These are phyloP conservation scores for Zootoca vivipara DNA, from an alignment of 2,113 vertebrate species.

Conservation along the genomic window DNA sequence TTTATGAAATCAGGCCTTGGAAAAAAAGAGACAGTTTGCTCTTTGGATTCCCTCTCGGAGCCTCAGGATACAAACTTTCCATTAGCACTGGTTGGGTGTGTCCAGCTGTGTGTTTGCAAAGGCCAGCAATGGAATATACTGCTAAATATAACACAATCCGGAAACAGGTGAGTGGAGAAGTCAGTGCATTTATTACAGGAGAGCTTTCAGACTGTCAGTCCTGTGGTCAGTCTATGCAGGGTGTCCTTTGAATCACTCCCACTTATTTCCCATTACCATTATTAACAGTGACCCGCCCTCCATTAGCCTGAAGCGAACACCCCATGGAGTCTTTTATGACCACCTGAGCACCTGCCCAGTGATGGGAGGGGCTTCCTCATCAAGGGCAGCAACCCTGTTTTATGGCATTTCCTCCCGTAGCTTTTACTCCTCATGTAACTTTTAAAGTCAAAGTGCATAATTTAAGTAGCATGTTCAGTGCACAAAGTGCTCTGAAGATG, in stretches of 20 bases:
- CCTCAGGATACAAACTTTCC: constrained; percentile 50
- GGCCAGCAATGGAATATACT: constrained; percentile 38
- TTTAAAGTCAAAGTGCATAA: not conserved
- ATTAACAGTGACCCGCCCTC: not conserved
- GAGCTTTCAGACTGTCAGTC: not conserved
- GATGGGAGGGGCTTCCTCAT: not conserved
- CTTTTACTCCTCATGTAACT: not conserved
- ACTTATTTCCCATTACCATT: not conserved
- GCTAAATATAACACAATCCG: constrained; percentile 46
- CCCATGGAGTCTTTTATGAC: not conserved
- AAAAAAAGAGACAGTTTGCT: constrained; percentile 23
- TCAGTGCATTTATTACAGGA: not conserved
- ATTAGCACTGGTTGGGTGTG: constrained; percentile 29
- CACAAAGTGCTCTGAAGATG: not conserved
- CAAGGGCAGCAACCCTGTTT: not conserved
- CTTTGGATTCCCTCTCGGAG: constrained; percentile 26
- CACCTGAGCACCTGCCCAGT: not conserved
- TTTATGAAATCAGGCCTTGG: constrained; percentile 36
- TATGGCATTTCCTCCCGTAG: not conserved
- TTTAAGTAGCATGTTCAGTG: not conserved
- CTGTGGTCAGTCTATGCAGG: not conserved
- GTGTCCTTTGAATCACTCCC: not conserved
- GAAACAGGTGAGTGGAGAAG: constrained; percentile 35
- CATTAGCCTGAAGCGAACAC: not conserved
- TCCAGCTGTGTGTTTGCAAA: constrained; percentile 29